Conservation (phyloP, 2,797 vertebrate genomes). For the Gorsachius magnificus region DNA sequence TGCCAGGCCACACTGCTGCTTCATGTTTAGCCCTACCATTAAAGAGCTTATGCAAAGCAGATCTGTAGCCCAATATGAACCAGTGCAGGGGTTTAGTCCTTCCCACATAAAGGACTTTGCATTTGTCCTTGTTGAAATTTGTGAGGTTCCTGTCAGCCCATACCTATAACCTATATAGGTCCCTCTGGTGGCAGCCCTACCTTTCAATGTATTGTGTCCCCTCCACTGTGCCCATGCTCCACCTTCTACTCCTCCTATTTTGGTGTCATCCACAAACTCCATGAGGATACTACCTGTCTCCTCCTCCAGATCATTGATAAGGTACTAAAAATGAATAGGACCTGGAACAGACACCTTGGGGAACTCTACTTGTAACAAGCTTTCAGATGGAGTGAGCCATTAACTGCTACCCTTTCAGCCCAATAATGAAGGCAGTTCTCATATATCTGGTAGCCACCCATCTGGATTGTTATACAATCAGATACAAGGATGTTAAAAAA, state of each 20-base stretch:
- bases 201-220: not conserved
- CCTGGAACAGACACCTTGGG: accelerated
- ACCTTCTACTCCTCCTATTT: not conserved
- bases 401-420: not conserved
- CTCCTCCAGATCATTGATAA: not conserved
- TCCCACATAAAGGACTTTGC: not conserved
- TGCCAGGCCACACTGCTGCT: not conserved
- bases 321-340: not conserved
- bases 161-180: not conserved
- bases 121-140: not conserved
- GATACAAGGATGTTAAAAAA: not conserved
- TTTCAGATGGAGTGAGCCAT: not conserved
- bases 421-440: not conserved
- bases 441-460: not conserved
- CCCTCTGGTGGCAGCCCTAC: not conserved
- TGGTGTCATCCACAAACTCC: not conserved
- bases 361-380: not conserved
- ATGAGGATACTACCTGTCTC: not conserved
- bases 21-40: accelerated
- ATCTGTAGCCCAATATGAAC: not conserved
- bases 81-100: not conserved
- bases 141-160: not conserved
- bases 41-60: not conserved
- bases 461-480: not conserved
- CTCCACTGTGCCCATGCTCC: not conserved